phyloP scores from a whole-genome alignment of 2,797 vertebrate genomes.

The Glyptemys insculpta region DNA sequence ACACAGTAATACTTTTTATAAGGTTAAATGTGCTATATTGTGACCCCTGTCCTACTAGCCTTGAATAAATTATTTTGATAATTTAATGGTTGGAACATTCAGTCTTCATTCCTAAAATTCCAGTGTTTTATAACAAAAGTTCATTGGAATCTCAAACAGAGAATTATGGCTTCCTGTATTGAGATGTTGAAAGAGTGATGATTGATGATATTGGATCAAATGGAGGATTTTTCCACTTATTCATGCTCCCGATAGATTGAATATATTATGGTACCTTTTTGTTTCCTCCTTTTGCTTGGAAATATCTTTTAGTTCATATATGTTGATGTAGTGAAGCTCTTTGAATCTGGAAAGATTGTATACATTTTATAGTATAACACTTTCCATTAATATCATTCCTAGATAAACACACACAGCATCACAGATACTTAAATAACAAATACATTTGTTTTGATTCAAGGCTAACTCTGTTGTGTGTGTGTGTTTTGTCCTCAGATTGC shows the following conservation, averaged over 20 bases:
- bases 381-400: not conserved
- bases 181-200: conserved; percentile 40
- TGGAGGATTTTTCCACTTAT: not conserved
- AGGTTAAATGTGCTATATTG: conserved; percentile 15
- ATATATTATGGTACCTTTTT: not conserved
- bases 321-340: not conserved
- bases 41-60: conserved; percentile 25
- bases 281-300: not conserved
- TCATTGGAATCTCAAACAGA: conserved; percentile 52
- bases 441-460: not conserved
- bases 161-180: conserved; percentile 70
- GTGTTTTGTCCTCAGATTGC: conserved; percentile 86
- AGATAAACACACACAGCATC: not conserved
- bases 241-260: not conserved
- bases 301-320: not conserved
- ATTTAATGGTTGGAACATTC: conserved; percentile 49
- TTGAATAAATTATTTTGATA: conserved; percentile 52
- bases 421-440: not conserved
- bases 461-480: not conserved
- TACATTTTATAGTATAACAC: not conserved
- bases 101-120: conserved; percentile 58
- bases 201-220: not conserved
- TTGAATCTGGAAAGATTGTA: not conserved
- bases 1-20: not conserved
- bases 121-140: conserved; percentile 63